These are phyloP conservation scores for Cardiocondyla obscurior DNA, from an alignment of 1,140 invertebrate species.

Conservation along the genomic window DNA sequence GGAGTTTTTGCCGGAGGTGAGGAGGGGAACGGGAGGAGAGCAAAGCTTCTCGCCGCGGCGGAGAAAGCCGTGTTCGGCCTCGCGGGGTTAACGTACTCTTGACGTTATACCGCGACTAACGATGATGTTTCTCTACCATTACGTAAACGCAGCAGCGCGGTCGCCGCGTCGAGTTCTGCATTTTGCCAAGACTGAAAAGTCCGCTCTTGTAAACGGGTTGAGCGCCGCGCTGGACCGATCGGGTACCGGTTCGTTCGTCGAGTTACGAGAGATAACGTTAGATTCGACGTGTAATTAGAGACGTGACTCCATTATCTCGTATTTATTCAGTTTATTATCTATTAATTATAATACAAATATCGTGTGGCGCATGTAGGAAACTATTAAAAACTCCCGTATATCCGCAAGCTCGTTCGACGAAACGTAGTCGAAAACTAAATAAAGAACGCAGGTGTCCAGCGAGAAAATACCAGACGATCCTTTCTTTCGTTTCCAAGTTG, in stretches of 20 bases:
- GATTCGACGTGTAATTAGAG: not conserved
- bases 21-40: slow-evolving; percentile 31
- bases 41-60: slow-evolving; percentile 63
- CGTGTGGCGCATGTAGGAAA: too few relatives aligned
- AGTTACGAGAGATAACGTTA: not conserved
- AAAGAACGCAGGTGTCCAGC: not conserved
- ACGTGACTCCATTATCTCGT: not conserved
- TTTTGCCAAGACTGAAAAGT: slow-evolving; percentile 42
- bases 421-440: not conserved
- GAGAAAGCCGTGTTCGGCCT: slow-evolving; percentile 77
- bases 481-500: not conserved
- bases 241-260: not conserved
- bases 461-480: not conserved
- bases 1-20: slow-evolving; percentile 43
- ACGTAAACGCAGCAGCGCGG: slow-evolving; percentile 76
- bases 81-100: slow-evolving; percentile 78
- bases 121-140: slow-evolving; percentile 82
- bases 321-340: too few relatives aligned
- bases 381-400: not conserved
- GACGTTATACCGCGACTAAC: slow-evolving; percentile 75
- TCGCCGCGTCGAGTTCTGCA: slow-evolving; percentile 60
- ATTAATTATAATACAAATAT: too few relatives aligned
- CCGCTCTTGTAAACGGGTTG: slow-evolving; percentile 22
- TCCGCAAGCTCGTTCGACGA: not conserved
- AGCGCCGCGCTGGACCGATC: not conserved